These are phyloP conservation scores for Anguilla obscura DNA, from an alignment of 2,797 vertebrate genomes.

Conservation along the genomic window DNA sequence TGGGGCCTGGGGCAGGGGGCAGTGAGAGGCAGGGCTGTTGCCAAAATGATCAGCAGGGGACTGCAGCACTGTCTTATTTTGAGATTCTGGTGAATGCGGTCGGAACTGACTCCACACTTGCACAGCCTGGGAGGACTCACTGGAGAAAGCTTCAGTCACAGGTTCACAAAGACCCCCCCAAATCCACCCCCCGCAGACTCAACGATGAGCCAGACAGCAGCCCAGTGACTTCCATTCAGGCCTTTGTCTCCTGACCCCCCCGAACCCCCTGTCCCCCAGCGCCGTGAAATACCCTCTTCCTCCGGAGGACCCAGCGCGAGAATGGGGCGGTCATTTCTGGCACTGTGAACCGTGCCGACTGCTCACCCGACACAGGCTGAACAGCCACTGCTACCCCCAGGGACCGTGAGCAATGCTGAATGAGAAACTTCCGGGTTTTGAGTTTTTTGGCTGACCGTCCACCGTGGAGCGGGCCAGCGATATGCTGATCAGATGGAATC, in stretches of 20 bases:
- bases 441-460: not conserved
- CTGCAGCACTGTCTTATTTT: conserved; percentile 53
- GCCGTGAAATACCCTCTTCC: conserved; percentile 39
- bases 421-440: not conserved
- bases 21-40: conserved; percentile 31
- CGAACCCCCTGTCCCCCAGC: conserved; percentile 4
- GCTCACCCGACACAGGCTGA: not conserved
- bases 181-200: not conserved
- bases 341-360: not conserved
- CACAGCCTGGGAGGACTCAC: conserved; percentile 44
- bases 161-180: conserved; percentile 36
- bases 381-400: not conserved
- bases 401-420: not conserved
- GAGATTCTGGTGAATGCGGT: conserved; percentile 54
- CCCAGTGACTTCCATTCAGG: conserved; percentile 44
- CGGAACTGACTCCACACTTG: conserved; percentile 54
- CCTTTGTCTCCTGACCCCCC: conserved; percentile 35
- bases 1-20: conserved; percentile 27
- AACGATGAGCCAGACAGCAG: conserved; percentile 39
- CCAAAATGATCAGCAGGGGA: conserved; percentile 52
- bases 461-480: not conserved
- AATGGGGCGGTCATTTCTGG: not conserved
- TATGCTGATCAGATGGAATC: not conserved
- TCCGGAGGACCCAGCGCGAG: conserved; percentile 33
- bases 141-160: conserved; percentile 27